A percentile compares a stretch with the other conserved stretches of the same genome.
These are phyloP conservation scores for Drosophila mayaguana DNA, from an alignment of 2,888 invertebrate genomes.

Conservation along the genomic window DNA sequence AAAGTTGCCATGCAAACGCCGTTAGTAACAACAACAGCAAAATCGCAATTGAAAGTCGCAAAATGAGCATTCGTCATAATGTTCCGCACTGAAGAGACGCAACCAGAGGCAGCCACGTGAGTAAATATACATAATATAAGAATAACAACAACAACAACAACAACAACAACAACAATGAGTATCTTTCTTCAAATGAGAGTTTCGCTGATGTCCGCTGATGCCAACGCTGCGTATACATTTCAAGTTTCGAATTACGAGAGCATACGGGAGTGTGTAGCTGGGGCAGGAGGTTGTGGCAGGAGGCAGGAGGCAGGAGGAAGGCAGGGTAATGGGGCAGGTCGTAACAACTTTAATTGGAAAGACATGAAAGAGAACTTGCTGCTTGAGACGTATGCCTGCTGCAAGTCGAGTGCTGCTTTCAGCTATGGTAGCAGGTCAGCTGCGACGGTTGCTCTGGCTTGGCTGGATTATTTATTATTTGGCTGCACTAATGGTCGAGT, in stretches of 20 bases:
- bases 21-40: conserved; percentile 13
- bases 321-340: neutral
- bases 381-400: neutral
- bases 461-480: conserved; percentile 66
- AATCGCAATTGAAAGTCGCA: conserved; percentile 28
- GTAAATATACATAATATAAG: conserved; percentile 29
- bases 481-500: conserved; percentile 51
- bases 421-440: conserved; percentile 35
- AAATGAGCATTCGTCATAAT: conserved; percentile 48
- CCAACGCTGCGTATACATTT: conserved; percentile 67
- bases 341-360: conserved; percentile 63
- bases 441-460: conserved; percentile 13
- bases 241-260: conserved; percentile 58
- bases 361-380: conserved; percentile 47
- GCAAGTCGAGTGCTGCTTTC: conserved; percentile 28
- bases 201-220: conserved; percentile 32
- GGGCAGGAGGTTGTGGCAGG: neutral
- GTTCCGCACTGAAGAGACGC: conserved; percentile 5
- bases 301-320: neutral
- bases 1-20: conserved; percentile 74
- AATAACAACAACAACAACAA: conserved; percentile 7
- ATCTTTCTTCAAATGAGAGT: conserved; percentile 13
- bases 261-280: neutral
- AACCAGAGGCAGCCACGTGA: conserved; percentile 37
- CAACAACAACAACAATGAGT: neutral